phyloP scores from a whole-genome alignment of 37 sponge, comb jelly and placozoan species.

The Bolinopsis microptera region DNA sequence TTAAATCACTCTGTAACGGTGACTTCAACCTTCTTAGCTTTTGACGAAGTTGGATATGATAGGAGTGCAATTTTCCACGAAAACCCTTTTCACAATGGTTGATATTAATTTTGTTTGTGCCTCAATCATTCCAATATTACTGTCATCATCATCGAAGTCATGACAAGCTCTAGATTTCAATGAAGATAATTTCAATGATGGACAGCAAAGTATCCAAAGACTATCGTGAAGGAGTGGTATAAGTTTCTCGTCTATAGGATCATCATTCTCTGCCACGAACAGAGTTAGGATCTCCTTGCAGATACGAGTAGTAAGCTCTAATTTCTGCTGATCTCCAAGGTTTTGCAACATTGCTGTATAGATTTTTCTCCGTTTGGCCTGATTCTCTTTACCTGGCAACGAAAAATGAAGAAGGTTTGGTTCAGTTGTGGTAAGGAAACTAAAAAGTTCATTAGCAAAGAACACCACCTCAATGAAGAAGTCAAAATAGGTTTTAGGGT shows the following conservation, averaged over 20 bases:
- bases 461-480: constrained; percentile 40
- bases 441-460: neutral
- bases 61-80: constrained; percentile 52
- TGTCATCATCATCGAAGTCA: constrained; percentile 64
- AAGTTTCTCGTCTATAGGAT: neutral
- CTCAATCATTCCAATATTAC: neutral
- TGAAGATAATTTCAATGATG: neutral
- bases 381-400: neutral
- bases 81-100: neutral
- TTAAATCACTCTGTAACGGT: constrained; percentile 5
- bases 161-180: constrained; percentile 4
- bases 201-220: constrained; percentile 33
- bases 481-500: constrained; percentile 12
- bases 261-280: neutral
- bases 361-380: neutral
- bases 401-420: constrained; percentile 26
- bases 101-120: constrained; percentile 56
- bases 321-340: constrained; percentile 35
- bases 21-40: constrained; percentile 22
- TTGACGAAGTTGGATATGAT: neutral
- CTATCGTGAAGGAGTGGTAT: constrained; percentile 34
- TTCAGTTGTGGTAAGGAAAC: neutral
- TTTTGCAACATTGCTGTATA: neutral
- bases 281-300: constrained; percentile 23
- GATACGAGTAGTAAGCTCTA: neutral